Conservation (phyloP, 2,113 vertebrate species). For the Anseranas semipalmata region DNA sequence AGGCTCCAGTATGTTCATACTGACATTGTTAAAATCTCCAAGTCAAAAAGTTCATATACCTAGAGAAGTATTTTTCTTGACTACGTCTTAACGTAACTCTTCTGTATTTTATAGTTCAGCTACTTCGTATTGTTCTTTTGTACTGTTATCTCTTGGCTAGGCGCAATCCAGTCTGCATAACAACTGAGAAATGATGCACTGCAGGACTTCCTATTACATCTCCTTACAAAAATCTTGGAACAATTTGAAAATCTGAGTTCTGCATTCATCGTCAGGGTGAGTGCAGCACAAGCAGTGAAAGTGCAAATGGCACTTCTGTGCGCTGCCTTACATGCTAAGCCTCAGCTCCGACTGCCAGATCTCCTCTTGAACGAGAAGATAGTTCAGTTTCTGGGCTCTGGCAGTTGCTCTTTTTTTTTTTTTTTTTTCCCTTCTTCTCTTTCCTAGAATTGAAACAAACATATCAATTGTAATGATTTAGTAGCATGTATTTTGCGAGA, state of each 20-base stretch:
- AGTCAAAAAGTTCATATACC: accelerated
- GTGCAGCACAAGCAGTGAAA: neutral
- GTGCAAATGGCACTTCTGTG: neutral
- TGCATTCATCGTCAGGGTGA: neutral
- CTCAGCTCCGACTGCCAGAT: neutral
- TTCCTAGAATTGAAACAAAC: neutral
- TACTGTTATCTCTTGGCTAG: neutral
- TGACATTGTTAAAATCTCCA: neutral
- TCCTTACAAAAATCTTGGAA: neutral
- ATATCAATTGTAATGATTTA: neutral
- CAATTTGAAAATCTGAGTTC: accelerated
- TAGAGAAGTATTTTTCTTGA: neutral
- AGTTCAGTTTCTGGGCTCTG: neutral
- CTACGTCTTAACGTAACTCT: neutral
- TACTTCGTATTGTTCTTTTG: neutral
- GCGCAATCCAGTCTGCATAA: neutral
- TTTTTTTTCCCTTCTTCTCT: no score
- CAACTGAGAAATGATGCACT: neutral
- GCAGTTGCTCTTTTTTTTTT: neutral
- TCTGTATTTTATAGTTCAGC: neutral
- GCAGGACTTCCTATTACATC: neutral
- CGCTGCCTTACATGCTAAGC: neutral
- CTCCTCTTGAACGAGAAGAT: neutral
- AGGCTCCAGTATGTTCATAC: neutral
- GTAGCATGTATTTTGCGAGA: neutral